Base-by-base conservation (phyloP, 2,888 invertebrate genomes). In the Agrochola lychnidis region DNA sequence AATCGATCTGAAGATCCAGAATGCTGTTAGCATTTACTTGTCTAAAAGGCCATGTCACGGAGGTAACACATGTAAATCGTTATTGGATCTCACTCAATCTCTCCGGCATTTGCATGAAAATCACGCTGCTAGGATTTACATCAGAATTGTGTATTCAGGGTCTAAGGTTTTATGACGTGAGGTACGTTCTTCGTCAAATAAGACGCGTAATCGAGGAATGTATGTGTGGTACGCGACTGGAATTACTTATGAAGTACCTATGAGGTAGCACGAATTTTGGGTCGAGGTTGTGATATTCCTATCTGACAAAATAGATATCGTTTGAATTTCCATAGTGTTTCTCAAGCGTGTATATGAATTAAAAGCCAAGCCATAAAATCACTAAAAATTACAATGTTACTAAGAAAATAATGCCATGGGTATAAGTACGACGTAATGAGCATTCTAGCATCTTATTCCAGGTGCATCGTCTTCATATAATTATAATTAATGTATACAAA, bases 51-150 rank as follows among this genome's bases (percentile, higher is more conserved):
- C 67, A 40, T 53, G 76, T 84, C 56, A 40, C 68, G 42, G 25
- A 69, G 71, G 53, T 59, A 14, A 85, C 73, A 70, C 71, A 78
- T 86, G 81, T 80, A 81, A 84, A 84, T 83, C 88, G 62, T 82
- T 84, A 87, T 88, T 82, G 78, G 75, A 83, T 86, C 79, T 83
- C 78, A 79, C 74, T 77, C 79, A 82, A 87, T 84, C 85, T 80
- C 83, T 66, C 30, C 22, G 48, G 73, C 70, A 86, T 88, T 88
- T 84, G 80, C 86, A 88, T 88, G 84, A 81, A 87, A 87, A 88
- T 88, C 78, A 81, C 78, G 79, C 78, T 79, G 56, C 68, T 61
- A 76, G 73, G 75, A 83, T 88, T 88, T 88, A 83, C 88, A 86
- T 88, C 53, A 76, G 78, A 88, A 88, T 87, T 64, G 79, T 77